A percentile compares a stretch with the other conserved stretches of the same genome.
These are phyloP conservation scores for Pseudonaja textilis DNA, from an alignment of 2,113 vertebrate genomes.

Conservation along the genomic window DNA sequence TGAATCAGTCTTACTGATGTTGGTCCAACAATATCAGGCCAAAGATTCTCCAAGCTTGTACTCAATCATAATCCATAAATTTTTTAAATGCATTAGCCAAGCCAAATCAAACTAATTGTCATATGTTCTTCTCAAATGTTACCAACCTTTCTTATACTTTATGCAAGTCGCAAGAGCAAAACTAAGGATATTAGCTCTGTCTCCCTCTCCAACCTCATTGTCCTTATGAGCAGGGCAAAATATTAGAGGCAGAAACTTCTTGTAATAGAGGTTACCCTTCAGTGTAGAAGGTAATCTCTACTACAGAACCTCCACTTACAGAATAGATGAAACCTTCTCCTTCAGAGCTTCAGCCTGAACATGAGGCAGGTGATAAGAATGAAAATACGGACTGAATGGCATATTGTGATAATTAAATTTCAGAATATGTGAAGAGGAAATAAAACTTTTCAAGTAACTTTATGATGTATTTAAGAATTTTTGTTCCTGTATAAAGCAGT, in stretches of 20 bases:
- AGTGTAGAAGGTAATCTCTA: neutral
- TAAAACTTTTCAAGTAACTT: neutral
- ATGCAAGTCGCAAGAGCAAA: neutral
- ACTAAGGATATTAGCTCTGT: neutral
- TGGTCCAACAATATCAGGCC: neutral
- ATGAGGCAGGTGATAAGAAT: neutral
- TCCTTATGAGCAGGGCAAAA: neutral
- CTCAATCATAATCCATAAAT: neutral
- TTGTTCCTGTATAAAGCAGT: neutral
- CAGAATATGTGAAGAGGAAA: neutral
- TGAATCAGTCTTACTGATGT: neutral
- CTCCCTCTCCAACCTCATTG: neutral
- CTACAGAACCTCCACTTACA: neutral
- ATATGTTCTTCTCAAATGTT: neutral
- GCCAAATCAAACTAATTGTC: constrained; percentile 12
- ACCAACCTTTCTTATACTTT: neutral
- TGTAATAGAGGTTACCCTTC: neutral
- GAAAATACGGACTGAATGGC: neutral
- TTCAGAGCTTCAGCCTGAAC: neutral
- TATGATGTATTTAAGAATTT: neutral
- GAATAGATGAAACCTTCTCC: neutral
- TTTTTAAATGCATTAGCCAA: constrained; percentile 7
- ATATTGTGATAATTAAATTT: neutral
- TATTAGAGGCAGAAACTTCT: neutral
- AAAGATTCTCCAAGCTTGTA: neutral